A percentile compares a stretch with the other conserved stretches of the same genome.
Evolutionary conservation across 92 coral and sea anemone species (phyloP).

Genomic region (Nematostella vectensis): DNA sequence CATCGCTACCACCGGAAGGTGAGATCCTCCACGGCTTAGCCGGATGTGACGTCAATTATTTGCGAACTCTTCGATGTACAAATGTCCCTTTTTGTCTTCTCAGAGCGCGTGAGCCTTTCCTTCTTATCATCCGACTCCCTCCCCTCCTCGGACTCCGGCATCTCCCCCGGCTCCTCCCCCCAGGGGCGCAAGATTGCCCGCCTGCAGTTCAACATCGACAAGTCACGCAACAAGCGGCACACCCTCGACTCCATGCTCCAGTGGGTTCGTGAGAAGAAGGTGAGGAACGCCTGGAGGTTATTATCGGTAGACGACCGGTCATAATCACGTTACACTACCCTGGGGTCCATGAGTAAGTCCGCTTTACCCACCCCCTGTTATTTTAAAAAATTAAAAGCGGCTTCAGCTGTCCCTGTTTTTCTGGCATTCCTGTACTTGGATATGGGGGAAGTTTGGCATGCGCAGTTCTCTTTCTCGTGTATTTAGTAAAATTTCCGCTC

Average conservation of each 20-base stretch:
- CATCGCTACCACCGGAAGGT: slow-evolving; percentile 54
- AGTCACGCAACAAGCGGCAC: slow-evolving; percentile 45
- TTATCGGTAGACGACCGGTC: too few relatives aligned
- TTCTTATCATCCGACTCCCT: slow-evolving; percentile 33
- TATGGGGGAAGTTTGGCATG: too few relatives aligned
- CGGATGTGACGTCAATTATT: not conserved
- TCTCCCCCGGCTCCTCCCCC: slow-evolving; percentile 63
- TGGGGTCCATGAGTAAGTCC: too few relatives aligned
- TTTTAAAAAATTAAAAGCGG: too few relatives aligned
- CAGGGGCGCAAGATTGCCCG: slow-evolving; percentile 49
- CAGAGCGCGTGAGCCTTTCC: slow-evolving; percentile 35
- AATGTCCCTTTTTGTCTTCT: not conserved
- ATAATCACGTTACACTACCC: too few relatives aligned
- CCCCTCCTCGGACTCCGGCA: slow-evolving; percentile 52
- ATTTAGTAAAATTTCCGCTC: too few relatives aligned
- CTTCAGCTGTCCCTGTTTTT: too few relatives aligned
- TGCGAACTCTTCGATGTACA: not conserved
- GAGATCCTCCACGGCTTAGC: not conserved
- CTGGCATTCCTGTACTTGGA: too few relatives aligned
- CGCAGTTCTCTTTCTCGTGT: too few relatives aligned
- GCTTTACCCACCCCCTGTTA: too few relatives aligned
- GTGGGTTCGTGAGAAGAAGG: slow-evolving; percentile 82
- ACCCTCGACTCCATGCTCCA: slow-evolving; percentile 58
- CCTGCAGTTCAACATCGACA: slow-evolving; percentile 52
- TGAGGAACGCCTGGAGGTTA: slow-evolving; percentile 7